phyloP scores from a whole-genome alignment of 2,888 invertebrate genomes.

The Agrochola lychnidis region DNA sequence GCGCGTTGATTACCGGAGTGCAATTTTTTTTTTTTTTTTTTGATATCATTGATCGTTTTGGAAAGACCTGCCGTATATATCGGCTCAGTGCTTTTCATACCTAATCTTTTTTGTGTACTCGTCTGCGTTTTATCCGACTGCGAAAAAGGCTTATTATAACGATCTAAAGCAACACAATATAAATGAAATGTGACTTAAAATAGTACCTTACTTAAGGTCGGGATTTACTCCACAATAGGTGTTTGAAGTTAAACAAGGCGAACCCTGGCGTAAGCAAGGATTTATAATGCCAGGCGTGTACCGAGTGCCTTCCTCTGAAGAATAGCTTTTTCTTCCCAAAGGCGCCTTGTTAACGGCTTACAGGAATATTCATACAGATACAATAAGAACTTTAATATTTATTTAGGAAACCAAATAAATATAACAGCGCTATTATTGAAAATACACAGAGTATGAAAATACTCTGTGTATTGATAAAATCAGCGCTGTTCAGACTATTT shows the following conservation, averaged over 20 bases:
- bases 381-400: not conserved
- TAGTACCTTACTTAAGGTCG: not conserved
- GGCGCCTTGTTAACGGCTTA: not conserved
- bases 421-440: not conserved
- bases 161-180: not conserved
- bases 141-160: not conserved
- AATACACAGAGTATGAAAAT: too few relatives aligned
- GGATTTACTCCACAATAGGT: constrained; percentile 7
- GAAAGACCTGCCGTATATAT: not conserved
- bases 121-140: not conserved
- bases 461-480: not conserved
- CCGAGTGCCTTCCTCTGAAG: not conserved
- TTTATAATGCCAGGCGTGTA: constrained; percentile 8
- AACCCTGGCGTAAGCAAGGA: not conserved
- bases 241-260: constrained; percentile 4
- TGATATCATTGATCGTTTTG: not conserved
- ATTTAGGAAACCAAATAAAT: not conserved
- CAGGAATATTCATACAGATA: not conserved
- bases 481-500: not conserved
- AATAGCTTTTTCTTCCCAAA: not conserved
- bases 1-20: too few relatives aligned
- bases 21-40: too few relatives aligned
- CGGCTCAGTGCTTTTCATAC: not conserved
- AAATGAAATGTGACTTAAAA: not conserved
- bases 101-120: not conserved